Base-by-base conservation (phyloP, 1,140 invertebrate species). In the Temnothorax longispinosus region DNA sequence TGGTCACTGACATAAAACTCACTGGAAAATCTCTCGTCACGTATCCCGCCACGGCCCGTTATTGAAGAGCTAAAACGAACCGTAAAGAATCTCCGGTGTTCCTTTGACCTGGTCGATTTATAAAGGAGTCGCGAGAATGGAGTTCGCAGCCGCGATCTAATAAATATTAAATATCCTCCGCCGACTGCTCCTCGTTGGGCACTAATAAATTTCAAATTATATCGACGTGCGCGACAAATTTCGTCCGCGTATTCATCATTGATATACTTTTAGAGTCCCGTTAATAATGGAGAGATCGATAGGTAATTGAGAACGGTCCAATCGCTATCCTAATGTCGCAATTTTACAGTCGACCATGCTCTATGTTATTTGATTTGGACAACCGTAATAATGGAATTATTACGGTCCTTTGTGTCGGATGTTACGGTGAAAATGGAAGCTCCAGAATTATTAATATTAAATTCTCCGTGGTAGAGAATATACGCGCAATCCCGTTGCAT, bases 161-260 rank as follows among this genome's bases (percentile, higher is more conserved):
- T 81, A 86, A 86, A 86, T 86, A 86, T 86, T 81, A 86, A 80
- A 86, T 82, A 82, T 38, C n/a, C 21, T 52, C 52, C n/a, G 4
- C 64, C 15, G 6, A 11, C 27, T 44, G 21, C 7, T 85, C 13
- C 38, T 81, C 38, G 35, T 21, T 27, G 27, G 27, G 27, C 76
- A 54, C 58, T 82, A 81, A 67, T 86, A 86, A 86, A 67, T 86
- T 81, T 52, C 11, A 50, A 35, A 81, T 56, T 15, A 50, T 38
- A 81, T 54, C 44, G 38, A 72, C 6, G 60, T 41, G 15, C 6
- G 3, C n/a, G 38, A 44, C 35, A 38, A 86, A 80, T 69, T 86
- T 86, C 15, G 15, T 47, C 6, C 47, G 15, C 7, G 11, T 58
- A 27, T 77, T 64, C 50, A 85, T 82, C 38, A 82, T 60, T n/a